Evolutionary conservation across 1,140 invertebrate species (phyloP).

Genomic region (Chelonus insularis): DNA sequence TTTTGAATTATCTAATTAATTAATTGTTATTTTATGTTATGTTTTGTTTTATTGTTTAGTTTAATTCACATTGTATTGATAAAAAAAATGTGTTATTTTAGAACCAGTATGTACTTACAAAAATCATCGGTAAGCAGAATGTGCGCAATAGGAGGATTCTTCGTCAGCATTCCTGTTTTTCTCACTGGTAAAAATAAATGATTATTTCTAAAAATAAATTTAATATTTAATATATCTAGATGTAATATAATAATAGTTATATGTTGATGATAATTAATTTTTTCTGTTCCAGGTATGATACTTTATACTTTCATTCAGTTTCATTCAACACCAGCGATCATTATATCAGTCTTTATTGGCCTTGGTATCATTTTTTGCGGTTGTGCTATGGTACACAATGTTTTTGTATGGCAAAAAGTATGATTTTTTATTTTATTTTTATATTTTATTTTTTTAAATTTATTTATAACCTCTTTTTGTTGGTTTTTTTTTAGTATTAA

Average conservation of each 20-base stretch:
- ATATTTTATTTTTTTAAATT: conserved; percentile 3
- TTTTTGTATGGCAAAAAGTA: conserved; percentile 92
- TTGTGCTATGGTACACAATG: conserved; percentile 90
- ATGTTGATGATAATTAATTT: too few species aligned
- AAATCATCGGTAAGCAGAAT: conserved; percentile 86
- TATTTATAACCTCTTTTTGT: neutral
- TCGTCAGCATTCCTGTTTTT: conserved; percentile 91
- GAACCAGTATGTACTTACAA: conserved; percentile 87
- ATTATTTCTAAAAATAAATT: too few species aligned
- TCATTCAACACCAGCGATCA: conserved; percentile 86
- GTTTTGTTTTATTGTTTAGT: too few species aligned
- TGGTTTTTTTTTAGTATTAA: conserved; percentile 55
- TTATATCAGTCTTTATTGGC: conserved; percentile 85
- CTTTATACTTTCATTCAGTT: conserved; percentile 91
- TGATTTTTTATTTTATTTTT: conserved; percentile 60
- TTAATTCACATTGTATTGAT: too few species aligned
- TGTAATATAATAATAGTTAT: conserved; percentile 12
- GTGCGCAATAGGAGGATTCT: conserved; percentile 90
- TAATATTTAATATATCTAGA: neutral
- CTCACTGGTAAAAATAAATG: conserved; percentile 73
- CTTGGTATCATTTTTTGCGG: conserved; percentile 89
- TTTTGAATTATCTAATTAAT: too few species aligned
- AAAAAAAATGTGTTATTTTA: conserved; percentile 68
- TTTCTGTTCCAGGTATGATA: conserved; percentile 73
- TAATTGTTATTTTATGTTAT: too few species aligned